Base-by-base conservation (phyloP, 1,140 invertebrate species). In the Drosophila ambigua region DNA sequence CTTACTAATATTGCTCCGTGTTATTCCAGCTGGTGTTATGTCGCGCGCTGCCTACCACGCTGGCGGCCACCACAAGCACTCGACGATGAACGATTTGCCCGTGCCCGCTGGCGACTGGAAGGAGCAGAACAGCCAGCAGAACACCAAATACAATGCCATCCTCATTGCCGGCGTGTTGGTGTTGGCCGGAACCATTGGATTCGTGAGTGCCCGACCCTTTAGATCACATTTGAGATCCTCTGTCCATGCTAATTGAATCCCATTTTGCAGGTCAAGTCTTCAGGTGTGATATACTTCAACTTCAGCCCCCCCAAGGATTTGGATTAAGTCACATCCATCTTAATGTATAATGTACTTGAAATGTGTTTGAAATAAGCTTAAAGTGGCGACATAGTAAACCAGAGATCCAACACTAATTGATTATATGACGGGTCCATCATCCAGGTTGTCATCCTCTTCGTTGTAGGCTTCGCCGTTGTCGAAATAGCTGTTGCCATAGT, bases 401-500 rank as follows among this genome's bases (percentile, higher is more conserved):
- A 88, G 66, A 75, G 62, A 75, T 68, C 73, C 51, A 68, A 78
- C 50, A 64, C 35, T 51, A 53, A 71, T 49, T 2, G 50, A n/a
- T 67, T 48, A 39, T 41, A 39, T 26, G 66, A 94, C 92, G 54
- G 94, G 94, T 49, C 94, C 96, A 93, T 97, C 96, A 91, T 97
- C 96, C 63, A 96, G 90, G 90, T 96, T 96, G 83, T 97, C 96
- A 90, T 97, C 96, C 78, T 97, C 96, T 76, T 97, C 96, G 79
- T 97, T 95, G 91, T 96, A 97, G 26, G 93, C 94, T 92, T 97
- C 97, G 13, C 97, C 97, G 92, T 97, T 97, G 91, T 98, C 96
- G 92, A 97, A 97, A 85, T 97, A 97, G 88, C 95, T 96, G 79
- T 96, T 95, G 2, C 94, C 94, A 92, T 97, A 97, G 92, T 96